These are phyloP conservation scores for Perizoma flavofasciatum DNA, from an alignment of 2,888 invertebrate genomes.

Conservation along the genomic window DNA sequence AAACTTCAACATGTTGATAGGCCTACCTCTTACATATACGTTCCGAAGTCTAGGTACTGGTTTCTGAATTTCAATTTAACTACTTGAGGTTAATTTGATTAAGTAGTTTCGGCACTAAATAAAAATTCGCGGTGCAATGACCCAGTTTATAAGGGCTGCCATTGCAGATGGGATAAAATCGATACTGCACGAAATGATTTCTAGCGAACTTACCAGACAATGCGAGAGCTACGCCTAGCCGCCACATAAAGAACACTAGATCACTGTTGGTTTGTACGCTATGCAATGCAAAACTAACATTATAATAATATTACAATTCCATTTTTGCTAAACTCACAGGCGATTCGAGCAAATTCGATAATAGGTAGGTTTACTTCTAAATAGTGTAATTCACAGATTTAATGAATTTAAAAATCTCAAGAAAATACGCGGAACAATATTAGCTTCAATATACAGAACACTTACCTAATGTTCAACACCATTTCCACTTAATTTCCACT, in stretches of 20 bases:
- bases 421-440: neutral
- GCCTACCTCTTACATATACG: too few species aligned
- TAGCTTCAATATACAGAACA: constrained; percentile 1
- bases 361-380: too few species aligned
- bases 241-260: neutral
- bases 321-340: neutral
- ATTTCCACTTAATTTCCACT: constrained; percentile 5
- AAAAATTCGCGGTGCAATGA: constrained; percentile 14
- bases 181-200: constrained; percentile 17
- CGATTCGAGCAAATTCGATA: constrained; percentile 3
- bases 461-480: constrained; percentile 7
- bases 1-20: too few species aligned
- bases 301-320: neutral
- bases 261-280: neutral
- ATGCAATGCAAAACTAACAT: constrained; percentile 11
- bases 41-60: too few species aligned
- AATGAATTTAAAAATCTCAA: neutral
- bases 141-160: constrained; percentile 11
- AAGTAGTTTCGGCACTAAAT: too few species aligned
- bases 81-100: too few species aligned
- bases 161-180: constrained; percentile 31
- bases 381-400: neutral
- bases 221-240: neutral
- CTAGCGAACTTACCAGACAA: neutral
- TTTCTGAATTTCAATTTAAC: too few species aligned